Base-by-base conservation (phyloP, 2,113 vertebrate genomes). In the Artemisiospiza belli region DNA sequence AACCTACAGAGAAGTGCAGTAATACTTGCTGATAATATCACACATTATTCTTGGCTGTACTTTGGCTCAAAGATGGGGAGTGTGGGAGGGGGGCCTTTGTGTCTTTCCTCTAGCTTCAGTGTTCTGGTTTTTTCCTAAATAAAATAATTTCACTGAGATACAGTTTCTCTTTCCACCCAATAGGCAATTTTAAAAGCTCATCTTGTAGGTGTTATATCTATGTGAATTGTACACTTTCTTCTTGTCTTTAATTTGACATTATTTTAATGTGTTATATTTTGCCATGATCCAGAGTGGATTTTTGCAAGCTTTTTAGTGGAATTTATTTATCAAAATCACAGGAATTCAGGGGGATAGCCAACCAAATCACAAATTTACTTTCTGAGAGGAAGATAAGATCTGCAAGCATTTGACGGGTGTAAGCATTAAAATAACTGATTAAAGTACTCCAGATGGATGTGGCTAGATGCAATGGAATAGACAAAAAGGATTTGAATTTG, bases 21-120 rank as follows among this genome's bases (percentile, higher is more conserved):
- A 70, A 90, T 62, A 57, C 37, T 89, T 57, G 35, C 58, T 83
- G 92, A 83, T 92, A 87, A 49, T 92, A 96, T 92, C 57, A 63
- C 75, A 87, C 18, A 13, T 95, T 67, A 89, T 94, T 94, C 62
- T 89, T 92, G 82, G 83, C 90, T 68, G 64, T 91, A 30, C 84
- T 97, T 94, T 83, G 21, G 37, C 67, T 89, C 54, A 82, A 57
- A 83, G 64, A 77, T 16, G 28, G 51, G 28, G 21, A n/a, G 10
- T 44, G 19, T 33, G 46, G 24, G 25, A 6, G 12, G 22, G 3
- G 14, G 14, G 17, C 4, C 20, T 54, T 41, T 64, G 24, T 77
- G 81, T 88, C 83, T 90, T 66, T 89, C 61, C 58, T 83, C 62
- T 85, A 94, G 61, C 41, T 82, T 87, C 85, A 89, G 73, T 62